phyloP scores from a whole-genome alignment of 2,113 vertebrate species.

The Pipra filicauda region DNA sequence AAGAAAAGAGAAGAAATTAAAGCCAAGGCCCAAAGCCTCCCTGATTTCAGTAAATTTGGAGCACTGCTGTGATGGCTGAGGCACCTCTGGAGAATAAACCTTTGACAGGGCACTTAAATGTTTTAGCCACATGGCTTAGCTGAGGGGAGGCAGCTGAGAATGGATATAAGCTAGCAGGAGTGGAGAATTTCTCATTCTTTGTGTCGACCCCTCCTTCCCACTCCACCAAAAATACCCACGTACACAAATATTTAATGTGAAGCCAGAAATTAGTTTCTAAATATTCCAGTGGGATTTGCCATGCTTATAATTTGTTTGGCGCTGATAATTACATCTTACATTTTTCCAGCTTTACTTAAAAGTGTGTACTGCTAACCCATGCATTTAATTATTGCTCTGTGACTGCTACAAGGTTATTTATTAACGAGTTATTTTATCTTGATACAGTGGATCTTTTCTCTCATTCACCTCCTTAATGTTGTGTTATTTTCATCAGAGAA shows the following conservation, averaged over 20 bases:
- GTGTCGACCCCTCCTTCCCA: background rate
- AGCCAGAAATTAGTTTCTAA: conserved; percentile 75
- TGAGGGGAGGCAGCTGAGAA: background rate
- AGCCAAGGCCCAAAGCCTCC: background rate
- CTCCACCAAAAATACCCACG: conserved; percentile 65
- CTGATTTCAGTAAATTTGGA: background rate
- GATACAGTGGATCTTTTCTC: conserved; percentile 76
- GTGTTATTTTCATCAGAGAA: conserved; percentile 84
- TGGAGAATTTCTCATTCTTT: conserved; percentile 4
- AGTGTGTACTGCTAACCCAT: conserved; percentile 71
- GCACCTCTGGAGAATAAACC: conserved; percentile 26
- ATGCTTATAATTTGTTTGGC: conserved; percentile 80
- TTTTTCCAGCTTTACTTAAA: conserved; percentile 80
- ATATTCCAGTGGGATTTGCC: conserved; percentile 75
- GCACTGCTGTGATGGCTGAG: conserved; percentile 10
- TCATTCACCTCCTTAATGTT: conserved; percentile 73
- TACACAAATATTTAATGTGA: conserved; percentile 73
- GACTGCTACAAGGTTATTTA: conserved; percentile 80
- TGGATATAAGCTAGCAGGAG: conserved; percentile 20
- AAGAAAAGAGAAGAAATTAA: conserved; percentile 20
- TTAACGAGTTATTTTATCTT: conserved; percentile 83
- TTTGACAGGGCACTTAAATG: conserved; percentile 9
- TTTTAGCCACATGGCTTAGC: conserved; percentile 10
- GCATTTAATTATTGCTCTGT: conserved; percentile 82
- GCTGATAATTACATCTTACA: conserved; percentile 76